Percentiles rank a stretch among this genome's conserved stretches.
phyloP scores from a whole-genome alignment of 2,888 invertebrate genomes.

The Tolmerus cingulatus region DNA sequence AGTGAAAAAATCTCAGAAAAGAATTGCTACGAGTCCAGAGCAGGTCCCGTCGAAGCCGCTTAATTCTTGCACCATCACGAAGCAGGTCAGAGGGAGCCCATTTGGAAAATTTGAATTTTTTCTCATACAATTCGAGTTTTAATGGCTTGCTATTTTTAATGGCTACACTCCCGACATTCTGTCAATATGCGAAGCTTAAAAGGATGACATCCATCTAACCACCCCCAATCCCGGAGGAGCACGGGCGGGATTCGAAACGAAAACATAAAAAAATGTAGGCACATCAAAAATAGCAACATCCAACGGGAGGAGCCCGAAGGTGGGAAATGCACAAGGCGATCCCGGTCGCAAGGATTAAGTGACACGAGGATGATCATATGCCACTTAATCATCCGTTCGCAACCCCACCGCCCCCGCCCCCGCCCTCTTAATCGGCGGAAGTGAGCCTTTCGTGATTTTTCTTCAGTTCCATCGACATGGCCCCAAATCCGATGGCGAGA shows the following conservation, averaged over 20 bases:
- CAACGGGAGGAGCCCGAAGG: not conserved
- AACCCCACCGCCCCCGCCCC: not conserved
- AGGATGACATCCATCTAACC: not conserved
- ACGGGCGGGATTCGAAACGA: constrained; percentile 3
- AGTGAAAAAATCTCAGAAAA: not conserved
- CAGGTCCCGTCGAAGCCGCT: not conserved
- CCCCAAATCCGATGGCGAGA: constrained; percentile 38
- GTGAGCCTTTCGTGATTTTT: constrained; percentile 47
- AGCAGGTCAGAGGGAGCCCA: constrained; percentile 37
- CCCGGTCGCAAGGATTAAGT: constrained; percentile 40
- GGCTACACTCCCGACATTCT: not conserved
- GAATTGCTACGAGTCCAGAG: not conserved
- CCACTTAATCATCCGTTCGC: constrained; percentile 42
- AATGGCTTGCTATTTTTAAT: constrained; percentile 14
- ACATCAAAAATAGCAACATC: not conserved
- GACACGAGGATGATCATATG: constrained; percentile 45
- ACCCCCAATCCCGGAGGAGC: not conserved
- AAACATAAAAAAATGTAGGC: not conserved
- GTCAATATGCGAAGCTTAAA: constrained; percentile 28
- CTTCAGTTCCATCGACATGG: not conserved
- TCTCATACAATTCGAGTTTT: constrained; percentile 38
- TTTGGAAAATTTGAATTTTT: constrained; percentile 42
- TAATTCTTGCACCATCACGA: constrained; percentile 47
- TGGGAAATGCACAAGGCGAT: not conserved
- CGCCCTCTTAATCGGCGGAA: constrained; percentile 6